A percentile compares a stretch with the other conserved stretches of the same genome.
These are phyloP conservation scores for Pelobates fuscus DNA, from an alignment of 2,113 vertebrate genomes.

Conservation along the genomic window DNA sequence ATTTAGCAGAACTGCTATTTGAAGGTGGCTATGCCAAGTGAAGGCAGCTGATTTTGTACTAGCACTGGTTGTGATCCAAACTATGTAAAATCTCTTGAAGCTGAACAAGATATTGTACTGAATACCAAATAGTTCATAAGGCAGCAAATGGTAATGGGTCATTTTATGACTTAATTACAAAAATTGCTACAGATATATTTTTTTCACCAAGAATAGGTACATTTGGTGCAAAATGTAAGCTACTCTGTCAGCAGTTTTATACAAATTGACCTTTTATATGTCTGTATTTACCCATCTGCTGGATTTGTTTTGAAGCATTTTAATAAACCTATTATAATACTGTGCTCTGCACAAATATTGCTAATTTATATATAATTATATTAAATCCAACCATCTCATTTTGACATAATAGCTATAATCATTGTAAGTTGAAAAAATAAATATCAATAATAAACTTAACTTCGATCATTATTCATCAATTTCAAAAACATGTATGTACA, in stretches of 20 bases:
- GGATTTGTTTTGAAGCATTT: too few species aligned
- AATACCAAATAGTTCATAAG: neutral
- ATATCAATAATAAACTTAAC: too few species aligned
- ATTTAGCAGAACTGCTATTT: neutral
- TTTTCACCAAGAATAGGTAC: neutral
- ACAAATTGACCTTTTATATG: neutral
- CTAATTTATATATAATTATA: too few species aligned
- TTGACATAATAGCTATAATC: too few species aligned
- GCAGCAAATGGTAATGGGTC: slow-evolving; percentile 5
- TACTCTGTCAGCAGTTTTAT: neutral
- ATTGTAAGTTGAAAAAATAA: too few species aligned
- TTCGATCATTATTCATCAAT: too few species aligned
- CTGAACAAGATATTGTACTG: slow-evolving; percentile 5
- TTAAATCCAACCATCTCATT: too few species aligned
- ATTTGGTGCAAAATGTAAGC: neutral
- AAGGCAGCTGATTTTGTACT: slow-evolving; percentile 5
- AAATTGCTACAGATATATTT: neutral
- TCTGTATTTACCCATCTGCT: too few species aligned
- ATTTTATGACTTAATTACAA: neutral
- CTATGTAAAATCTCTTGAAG: slow-evolving; percentile 6
- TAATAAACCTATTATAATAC: too few species aligned
- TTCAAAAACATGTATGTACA: too few species aligned
- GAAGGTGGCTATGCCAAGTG: neutral
- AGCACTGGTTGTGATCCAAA: slow-evolving; percentile 9
- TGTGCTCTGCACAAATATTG: too few species aligned